Evolutionary conservation across 2,113 vertebrate genomes (phyloP).

Genomic region (Callocephalon fimbriatum): DNA sequence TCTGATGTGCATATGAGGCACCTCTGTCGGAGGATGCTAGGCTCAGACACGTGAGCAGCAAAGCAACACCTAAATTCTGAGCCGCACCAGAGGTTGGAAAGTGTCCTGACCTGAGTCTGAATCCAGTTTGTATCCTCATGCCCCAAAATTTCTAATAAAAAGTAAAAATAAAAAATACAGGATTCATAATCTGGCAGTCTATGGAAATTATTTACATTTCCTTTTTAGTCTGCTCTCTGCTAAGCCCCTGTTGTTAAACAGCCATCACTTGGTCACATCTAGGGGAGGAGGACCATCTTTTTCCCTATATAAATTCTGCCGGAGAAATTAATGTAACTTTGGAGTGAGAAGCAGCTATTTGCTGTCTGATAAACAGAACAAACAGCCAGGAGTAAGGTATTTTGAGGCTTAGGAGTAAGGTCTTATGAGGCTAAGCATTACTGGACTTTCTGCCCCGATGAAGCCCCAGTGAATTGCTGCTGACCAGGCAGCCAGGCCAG

Average conservation of each 20-base stretch:
- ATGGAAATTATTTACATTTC: not conserved
- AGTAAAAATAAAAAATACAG: not conserved
- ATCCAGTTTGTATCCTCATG: not conserved
- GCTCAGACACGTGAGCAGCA: not conserved
- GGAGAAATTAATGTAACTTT: not conserved
- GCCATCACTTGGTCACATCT: not conserved
- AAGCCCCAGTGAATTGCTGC: not conserved
- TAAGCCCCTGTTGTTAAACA: not conserved
- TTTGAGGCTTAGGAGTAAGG: not conserved
- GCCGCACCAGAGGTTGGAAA: not conserved
- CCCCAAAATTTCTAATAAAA: not conserved
- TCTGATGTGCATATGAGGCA: not conserved
- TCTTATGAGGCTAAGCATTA: not conserved
- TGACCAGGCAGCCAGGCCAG: not conserved
- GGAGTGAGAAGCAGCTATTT: not conserved
- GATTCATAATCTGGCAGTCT: not conserved
- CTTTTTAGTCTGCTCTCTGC: not conserved
- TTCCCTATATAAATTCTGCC: not conserved
- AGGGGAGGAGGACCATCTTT: not conserved
- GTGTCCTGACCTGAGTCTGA: not conserved
- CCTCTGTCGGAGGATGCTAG: not conserved
- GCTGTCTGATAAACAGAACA: not conserved
- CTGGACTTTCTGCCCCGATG: rapidly evolving
- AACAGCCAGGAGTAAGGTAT: not conserved
- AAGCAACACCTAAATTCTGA: not conserved